Evolutionary conservation across 2,113 vertebrate genomes (phyloP), one percentile per base, ranked within the genome.

Genomic region (Triplophysa rosa): DNA sequence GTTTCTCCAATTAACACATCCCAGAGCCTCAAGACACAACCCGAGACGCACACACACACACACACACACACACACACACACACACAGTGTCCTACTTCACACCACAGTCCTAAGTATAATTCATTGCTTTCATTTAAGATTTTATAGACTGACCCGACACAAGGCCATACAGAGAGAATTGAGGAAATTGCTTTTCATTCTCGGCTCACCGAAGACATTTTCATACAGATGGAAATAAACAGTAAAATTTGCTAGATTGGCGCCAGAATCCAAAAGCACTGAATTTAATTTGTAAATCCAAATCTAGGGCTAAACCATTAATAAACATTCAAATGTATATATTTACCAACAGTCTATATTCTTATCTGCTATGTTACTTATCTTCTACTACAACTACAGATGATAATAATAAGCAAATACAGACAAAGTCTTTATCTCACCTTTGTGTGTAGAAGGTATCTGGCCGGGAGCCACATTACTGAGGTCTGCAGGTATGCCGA

Each of bases 401-500:
- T 2, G 16, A 9, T 52, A 4, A 13, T 52, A 14, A 52, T 14
- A 52, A 52, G 13, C 4, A 16, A 16, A 52, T 14, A 3, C 1
- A 49, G 11, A 14, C 11, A 16, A 6, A 5, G 49, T 52, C 54
- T 58, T 21, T 58, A 47, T 58, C 63, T 71, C 49, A 82, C 80
- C 80, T 81, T 74, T 71, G 13, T 73, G 75, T 52, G 73, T 59
- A 8, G 79, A 77, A 0, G 70, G 37, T 13, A 73, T 68, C 37
- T 80, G 74, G 16, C 61, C 77, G 10, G 67, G 8, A 47, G 74
- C 63, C 24, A 78, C 47, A 17, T 65, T 71, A 45, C 81, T 83
- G 26, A 84, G 80, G 68, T 85, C 86, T 64, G 82, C 75, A 62
- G 84, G 84, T 49, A 84, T 16, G 3, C 82, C 86, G 7, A 85